phyloP scores from a whole-genome alignment of 2,113 vertebrate species.

The Eulacestoma nigropectus region DNA sequence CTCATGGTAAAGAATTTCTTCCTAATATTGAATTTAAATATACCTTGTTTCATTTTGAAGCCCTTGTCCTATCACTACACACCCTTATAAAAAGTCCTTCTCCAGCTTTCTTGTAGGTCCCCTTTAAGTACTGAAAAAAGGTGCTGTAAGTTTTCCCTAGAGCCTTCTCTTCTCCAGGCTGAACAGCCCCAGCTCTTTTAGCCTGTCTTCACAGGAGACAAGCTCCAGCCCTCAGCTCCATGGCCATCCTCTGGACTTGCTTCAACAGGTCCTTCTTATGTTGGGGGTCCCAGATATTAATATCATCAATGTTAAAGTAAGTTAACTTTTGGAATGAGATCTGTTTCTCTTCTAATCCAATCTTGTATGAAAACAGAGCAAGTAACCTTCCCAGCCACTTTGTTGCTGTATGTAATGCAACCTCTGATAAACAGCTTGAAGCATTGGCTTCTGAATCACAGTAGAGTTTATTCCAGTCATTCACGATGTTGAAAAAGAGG shows the following conservation, averaged over 20 bases:
- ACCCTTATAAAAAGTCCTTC: neutral
- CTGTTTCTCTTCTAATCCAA: slow-evolving; percentile 15
- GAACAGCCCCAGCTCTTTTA: neutral
- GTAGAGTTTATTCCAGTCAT: slow-evolving; percentile 25
- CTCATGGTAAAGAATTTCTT: neutral
- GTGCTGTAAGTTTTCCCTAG: neutral
- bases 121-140: neutral
- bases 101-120: neutral
- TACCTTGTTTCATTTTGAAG: neutral
- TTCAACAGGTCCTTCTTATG: neutral
- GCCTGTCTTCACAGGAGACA: neutral
- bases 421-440: slow-evolving; percentile 59
- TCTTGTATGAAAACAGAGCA: slow-evolving; percentile 16
- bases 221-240: neutral
- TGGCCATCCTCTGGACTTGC: neutral
- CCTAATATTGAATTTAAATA: neutral
- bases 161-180: neutral
- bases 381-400: slow-evolving; percentile 18
- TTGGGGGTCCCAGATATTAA: neutral
- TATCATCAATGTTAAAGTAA: neutral
- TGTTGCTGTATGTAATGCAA: slow-evolving; percentile 23
- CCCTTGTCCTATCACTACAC: neutral
- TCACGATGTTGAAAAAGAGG: slow-evolving; percentile 9
- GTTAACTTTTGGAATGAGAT: neutral
- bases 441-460: neutral